These are phyloP conservation scores for Dicrostonyx torquatus DNA, from an alignment of 2,797 vertebrate species.

Conservation along the genomic window DNA sequence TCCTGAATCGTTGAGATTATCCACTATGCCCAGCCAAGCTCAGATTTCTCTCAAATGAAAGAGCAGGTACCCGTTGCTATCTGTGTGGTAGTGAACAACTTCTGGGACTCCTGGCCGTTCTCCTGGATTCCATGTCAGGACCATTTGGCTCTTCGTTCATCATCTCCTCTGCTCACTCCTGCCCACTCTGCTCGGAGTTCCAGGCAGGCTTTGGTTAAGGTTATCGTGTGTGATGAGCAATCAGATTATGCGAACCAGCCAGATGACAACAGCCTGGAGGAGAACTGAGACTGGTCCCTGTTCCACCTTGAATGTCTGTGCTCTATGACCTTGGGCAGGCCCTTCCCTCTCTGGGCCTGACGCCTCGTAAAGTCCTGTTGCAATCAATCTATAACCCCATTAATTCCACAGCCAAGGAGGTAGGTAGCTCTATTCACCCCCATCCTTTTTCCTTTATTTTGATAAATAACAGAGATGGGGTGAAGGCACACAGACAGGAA, in stretches of 20 bases:
- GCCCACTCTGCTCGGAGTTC: fast-evolving
- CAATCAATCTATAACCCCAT: background rate
- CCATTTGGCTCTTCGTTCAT: background rate
- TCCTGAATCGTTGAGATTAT: background rate
- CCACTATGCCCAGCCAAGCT: background rate
- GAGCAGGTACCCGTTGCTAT: background rate
- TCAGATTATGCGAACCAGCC: background rate
- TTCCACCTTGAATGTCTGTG: background rate
- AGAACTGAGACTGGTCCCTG: background rate
- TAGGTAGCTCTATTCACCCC: background rate
- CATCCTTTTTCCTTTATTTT: background rate
- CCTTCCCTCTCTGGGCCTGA: background rate
- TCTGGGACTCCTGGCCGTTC: background rate
- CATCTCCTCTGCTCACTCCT: background rate
- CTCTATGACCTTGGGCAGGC: background rate
- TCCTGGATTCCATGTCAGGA: background rate
- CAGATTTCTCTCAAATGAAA: slow-evolving; percentile 10
- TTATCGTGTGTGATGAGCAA: background rate
- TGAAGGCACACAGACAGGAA: background rate
- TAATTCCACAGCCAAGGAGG: background rate
- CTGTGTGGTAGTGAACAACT: background rate
- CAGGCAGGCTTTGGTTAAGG: background rate
- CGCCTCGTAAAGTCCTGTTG: background rate
- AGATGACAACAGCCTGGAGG: background rate
- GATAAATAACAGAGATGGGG: background rate